Base-by-base conservation (phyloP, 2,888 invertebrate genomes). In the Acleris sparsana region DNA sequence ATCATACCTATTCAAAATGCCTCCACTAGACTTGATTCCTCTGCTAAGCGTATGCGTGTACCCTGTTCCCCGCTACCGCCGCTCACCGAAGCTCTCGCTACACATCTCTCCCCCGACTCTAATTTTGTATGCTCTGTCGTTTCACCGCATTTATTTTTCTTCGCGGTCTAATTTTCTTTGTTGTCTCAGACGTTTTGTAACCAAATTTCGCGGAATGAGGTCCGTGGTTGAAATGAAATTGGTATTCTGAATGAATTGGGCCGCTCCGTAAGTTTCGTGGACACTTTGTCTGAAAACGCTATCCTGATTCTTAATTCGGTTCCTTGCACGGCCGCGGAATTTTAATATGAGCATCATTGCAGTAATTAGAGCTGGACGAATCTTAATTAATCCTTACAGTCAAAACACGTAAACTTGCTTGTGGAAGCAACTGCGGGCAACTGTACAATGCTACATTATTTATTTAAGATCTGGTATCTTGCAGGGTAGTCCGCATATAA, bases 141-240 rank as follows among this genome's bases (percentile, higher is more conserved):
- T 88, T 85, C 82, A 71, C 79, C 86, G 85, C 89, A 88, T 92
- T 90, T 90, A 89, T 92, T 90, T 90, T 90, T 89, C 89, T 89
- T 87, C 83, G 86, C 85, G 88, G 87, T 89, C 89, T 90, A 90
- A 89, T 92, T 90, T 87, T 88, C 88, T 86, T 88, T 89, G 88
- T 90, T 89, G 89, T 89, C 88, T 88, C 86, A 80, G 86, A 83
- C 88, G 84, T 89, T 89, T 88, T 87, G 88, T 88, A 89, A 89
- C 88, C 89, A 89, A 91, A 91, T 91, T 90, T 88, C 78, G 79
- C 80, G 83, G 77, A 90, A 90, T 87, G 89, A 87, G 87, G 88
- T 89, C 88, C 87, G 84, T 81, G 85, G 84, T 83, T 82, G 82
- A 86, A 84, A 88, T 87, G 85, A 87, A 89, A 88, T 91, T 90